phyloP scores from a whole-genome alignment of 2,113 vertebrate genomes.

The Deroptyus accipitrinus region DNA sequence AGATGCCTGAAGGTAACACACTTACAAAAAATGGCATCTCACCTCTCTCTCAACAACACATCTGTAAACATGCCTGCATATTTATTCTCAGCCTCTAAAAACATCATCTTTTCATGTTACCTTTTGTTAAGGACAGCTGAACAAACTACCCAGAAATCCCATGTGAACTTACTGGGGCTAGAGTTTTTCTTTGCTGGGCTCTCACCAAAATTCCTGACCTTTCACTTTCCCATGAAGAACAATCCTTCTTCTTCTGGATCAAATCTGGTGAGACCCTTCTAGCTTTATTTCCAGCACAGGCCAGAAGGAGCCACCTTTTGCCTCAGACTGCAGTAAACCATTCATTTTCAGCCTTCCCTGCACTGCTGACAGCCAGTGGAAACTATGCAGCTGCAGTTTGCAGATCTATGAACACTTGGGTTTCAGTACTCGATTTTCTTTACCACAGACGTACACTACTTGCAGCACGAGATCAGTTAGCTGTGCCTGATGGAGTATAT shows the following conservation, averaged over 20 bases:
- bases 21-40: background rate
- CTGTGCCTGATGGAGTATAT: conserved; percentile 38
- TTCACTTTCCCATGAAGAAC: background rate
- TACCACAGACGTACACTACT: background rate
- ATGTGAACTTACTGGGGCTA: background rate
- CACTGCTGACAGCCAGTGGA: background rate
- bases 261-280: background rate
- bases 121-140: background rate
- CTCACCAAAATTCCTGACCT: background rate
- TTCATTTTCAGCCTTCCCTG: background rate
- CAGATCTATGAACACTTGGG: background rate
- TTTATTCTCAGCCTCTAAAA: background rate
- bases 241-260: background rate
- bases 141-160: background rate
- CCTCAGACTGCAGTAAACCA: background rate
- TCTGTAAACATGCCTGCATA: background rate
- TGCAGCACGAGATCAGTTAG: conserved; percentile 40
- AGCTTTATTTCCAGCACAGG: background rate
- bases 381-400: background rate
- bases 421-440: background rate
- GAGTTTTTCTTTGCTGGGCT: background rate
- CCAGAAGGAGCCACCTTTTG: background rate
- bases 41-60: background rate
- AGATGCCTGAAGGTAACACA: background rate
- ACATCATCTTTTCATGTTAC: background rate